Conservation (phyloP, 2,113 vertebrate genomes). For the Epinephelus fuscoguttatus region DNA sequence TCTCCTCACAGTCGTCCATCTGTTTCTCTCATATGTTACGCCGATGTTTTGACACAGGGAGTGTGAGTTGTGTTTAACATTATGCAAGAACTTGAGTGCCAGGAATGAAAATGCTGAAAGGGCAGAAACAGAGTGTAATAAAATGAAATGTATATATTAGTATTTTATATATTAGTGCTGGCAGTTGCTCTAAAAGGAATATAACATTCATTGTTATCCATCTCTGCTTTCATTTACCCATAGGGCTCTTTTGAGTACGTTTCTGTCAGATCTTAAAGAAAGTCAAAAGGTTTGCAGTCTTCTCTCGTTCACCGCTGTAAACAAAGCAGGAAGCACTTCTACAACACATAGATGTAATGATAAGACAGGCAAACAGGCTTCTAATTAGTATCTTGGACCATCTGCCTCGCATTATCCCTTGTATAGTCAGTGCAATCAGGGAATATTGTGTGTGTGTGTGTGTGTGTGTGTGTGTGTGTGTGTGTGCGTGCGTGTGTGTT, state of each 20-base stretch:
- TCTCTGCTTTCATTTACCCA: conserved; percentile 4
- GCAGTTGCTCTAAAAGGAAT: not conserved
- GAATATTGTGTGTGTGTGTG: conserved; percentile 40
- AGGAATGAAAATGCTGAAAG: conserved; percentile 22
- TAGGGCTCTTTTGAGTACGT: conserved; percentile 4
- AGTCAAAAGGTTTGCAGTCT: conserved; percentile 33
- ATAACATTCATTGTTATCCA: not conserved
- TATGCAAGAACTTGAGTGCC: not conserved
- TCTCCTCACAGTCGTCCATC: not conserved
- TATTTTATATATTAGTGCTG: not conserved
- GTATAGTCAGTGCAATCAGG: conserved; percentile 54
- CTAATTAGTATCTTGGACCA: conserved; percentile 78
- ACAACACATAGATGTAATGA: conserved; percentile 52
- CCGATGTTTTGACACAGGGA: conserved; percentile 23
- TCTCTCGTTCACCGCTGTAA: conserved; percentile 23
- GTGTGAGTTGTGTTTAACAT: conserved; percentile 8
- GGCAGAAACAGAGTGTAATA: not conserved
- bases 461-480: conserved; percentile 28
- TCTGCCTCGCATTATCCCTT: conserved; percentile 69
- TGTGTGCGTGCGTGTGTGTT: too few relatives aligned
- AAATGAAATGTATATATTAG: conserved; percentile 25
- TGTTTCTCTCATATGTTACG: not conserved
- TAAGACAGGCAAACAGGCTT: conserved; percentile 56
- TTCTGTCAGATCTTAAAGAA: conserved; percentile 31
- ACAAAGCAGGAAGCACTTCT: conserved; percentile 44